These are phyloP conservation scores for Sphyrna mokarran DNA, from an alignment of 2,113 vertebrate species.

Conservation along the genomic window DNA sequence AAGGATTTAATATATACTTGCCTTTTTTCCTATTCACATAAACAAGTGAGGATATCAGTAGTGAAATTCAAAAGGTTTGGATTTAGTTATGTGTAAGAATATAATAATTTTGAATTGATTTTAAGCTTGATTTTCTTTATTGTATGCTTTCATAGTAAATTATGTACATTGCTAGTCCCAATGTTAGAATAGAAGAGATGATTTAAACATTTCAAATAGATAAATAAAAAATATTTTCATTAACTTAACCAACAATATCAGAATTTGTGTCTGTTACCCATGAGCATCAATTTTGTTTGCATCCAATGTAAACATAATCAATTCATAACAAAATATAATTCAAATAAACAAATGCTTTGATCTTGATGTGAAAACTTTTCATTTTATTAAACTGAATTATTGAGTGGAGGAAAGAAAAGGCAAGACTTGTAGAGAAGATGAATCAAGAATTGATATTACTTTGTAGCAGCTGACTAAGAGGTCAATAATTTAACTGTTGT, in stretches of 20 bases:
- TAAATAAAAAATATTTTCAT: not conserved
- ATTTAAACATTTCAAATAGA: not conserved
- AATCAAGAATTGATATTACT: not conserved
- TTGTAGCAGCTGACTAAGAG: not conserved
- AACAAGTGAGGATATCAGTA: not conserved
- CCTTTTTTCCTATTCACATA: not conserved
- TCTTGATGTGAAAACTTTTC: not conserved
- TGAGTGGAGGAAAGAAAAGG: not conserved
- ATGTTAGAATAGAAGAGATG: not conserved
- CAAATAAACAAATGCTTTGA: not conserved
- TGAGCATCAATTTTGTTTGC: not conserved
- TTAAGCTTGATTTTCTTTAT: not conserved
- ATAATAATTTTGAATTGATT: not conserved
- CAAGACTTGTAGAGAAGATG: not conserved
- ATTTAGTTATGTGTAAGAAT: not conserved
- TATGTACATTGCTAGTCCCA: not conserved
- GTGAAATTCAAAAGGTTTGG: not conserved
- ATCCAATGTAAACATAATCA: not conserved
- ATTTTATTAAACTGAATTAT: not conserved
- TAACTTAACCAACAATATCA: not conserved
- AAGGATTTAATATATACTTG: not conserved
- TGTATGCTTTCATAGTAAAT: not conserved
- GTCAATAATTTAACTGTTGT: too few relatives aligned
- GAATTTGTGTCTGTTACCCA: not conserved
- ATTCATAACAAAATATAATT: not conserved